These are phyloP conservation scores for Tamandua tetradactyla DNA, from an alignment of 2,797 vertebrate species.

Conservation along the genomic window DNA sequence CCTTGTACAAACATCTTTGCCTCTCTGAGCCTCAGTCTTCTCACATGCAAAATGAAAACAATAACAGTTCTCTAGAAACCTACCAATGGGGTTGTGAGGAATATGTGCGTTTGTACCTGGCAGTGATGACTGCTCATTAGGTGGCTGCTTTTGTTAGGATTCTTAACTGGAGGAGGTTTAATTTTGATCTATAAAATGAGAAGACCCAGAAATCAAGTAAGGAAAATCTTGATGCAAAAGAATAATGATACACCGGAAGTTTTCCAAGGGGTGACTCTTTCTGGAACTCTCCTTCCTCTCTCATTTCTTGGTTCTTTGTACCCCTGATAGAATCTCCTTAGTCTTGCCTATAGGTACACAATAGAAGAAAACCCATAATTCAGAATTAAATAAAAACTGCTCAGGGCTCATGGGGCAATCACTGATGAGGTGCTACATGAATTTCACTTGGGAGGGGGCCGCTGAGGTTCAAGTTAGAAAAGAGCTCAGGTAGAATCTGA, in stretches of 20 bases:
- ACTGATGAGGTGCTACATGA: neutral
- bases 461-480: neutral
- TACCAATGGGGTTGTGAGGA: neutral
- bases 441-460: neutral
- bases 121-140: accelerated
- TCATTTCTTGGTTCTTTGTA: neutral
- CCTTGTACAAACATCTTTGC: neutral
- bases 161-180: neutral
- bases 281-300: neutral
- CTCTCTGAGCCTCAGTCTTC: neutral
- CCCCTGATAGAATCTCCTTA: neutral
- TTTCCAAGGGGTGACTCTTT: neutral
- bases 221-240: neutral
- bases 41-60: neutral
- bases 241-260: neutral
- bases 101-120: neutral
- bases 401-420: neutral
- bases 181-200: neutral
- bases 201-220: neutral
- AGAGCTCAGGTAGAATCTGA: neutral
- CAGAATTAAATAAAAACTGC: neutral
- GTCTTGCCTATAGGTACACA: neutral
- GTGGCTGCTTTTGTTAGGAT: neutral
- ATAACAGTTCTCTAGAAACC: neutral
- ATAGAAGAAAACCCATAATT: neutral